These are phyloP conservation scores for Limenitis camilla DNA, from an alignment of 2,888 invertebrate genomes.

Conservation along the genomic window DNA sequence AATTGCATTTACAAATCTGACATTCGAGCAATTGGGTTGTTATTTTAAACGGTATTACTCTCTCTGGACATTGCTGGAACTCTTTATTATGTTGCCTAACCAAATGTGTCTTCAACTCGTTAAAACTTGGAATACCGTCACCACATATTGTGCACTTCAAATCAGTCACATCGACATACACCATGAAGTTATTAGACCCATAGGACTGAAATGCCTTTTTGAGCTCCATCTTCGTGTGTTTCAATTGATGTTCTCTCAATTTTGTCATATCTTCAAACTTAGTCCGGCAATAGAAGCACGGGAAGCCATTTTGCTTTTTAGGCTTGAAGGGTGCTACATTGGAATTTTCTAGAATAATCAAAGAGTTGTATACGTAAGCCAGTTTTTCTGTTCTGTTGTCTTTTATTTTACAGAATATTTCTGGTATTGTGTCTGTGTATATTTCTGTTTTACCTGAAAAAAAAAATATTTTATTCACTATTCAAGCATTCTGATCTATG, in stretches of 20 bases:
- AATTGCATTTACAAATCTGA: constrained; percentile 46
- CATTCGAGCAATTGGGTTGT: constrained; percentile 41
- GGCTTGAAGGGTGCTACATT: constrained; percentile 51
- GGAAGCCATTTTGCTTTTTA: constrained; percentile 44
- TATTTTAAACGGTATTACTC: constrained; percentile 51
- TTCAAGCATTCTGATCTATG: too few species aligned
- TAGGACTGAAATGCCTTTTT: constrained; percentile 34
- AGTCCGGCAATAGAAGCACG: constrained; percentile 52
- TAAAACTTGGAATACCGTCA: constrained; percentile 30
- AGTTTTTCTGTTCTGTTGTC: constrained; percentile 43
- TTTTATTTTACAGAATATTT: constrained; percentile 13
- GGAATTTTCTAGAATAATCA: constrained; percentile 41
- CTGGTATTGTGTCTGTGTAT: background rate
- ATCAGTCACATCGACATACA: constrained; percentile 51
- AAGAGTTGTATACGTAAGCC: constrained; percentile 41
- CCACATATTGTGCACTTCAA: constrained; percentile 46
- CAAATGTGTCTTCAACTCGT: constrained; percentile 45
- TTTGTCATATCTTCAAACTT: constrained; percentile 38
- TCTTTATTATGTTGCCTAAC: constrained; percentile 42
- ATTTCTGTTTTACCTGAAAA: constrained; percentile 4
- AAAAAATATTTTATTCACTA: background rate
- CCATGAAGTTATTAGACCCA: constrained; percentile 43
- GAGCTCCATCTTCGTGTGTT: constrained; percentile 35
- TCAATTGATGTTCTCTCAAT: constrained; percentile 36
- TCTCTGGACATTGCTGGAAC: constrained; percentile 42